Percentiles rank a stretch among this genome's conserved stretches.
These are phyloP conservation scores for Epinephelus awoara DNA, from an alignment of 2,797 vertebrate genomes.

Conservation along the genomic window DNA sequence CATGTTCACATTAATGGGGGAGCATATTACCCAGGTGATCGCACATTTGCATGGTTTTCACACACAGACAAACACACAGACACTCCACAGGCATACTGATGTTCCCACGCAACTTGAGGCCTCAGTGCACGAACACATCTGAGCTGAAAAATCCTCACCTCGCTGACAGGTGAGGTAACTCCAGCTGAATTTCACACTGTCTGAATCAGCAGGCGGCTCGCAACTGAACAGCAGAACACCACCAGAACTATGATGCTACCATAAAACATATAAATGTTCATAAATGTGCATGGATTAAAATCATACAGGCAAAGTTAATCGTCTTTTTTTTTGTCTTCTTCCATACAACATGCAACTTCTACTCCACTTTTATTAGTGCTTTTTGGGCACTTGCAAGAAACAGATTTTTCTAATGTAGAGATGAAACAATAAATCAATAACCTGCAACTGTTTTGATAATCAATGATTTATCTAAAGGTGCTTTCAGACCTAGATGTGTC, in stretches of 20 bases:
- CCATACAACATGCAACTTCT: neutral
- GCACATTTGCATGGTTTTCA: conserved; percentile 36
- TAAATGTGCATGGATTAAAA: too few species aligned
- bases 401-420: neutral
- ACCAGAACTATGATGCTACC: neutral
- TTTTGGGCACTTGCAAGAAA: neutral
- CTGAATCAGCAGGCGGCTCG: conserved; percentile 44
- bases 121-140: conserved; percentile 44
- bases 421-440: neutral
- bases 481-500: too few species aligned
- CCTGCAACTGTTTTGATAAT: neutral
- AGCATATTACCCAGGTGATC: conserved; percentile 12
- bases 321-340: neutral
- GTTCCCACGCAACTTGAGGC: conserved; percentile 23
- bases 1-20: conserved; percentile 27
- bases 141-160: conserved; percentile 48
- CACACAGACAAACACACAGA: conserved; percentile 20
- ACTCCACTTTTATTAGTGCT: neutral
- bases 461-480: too few species aligned
- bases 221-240: conserved; percentile 20
- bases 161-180: conserved; percentile 51
- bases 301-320: neutral
- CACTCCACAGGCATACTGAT: conserved; percentile 16
- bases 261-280: too few species aligned
- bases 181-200: conserved; percentile 43